phyloP scores from a whole-genome alignment of 1,140 invertebrate species.

The Drosophila hydei region DNA sequence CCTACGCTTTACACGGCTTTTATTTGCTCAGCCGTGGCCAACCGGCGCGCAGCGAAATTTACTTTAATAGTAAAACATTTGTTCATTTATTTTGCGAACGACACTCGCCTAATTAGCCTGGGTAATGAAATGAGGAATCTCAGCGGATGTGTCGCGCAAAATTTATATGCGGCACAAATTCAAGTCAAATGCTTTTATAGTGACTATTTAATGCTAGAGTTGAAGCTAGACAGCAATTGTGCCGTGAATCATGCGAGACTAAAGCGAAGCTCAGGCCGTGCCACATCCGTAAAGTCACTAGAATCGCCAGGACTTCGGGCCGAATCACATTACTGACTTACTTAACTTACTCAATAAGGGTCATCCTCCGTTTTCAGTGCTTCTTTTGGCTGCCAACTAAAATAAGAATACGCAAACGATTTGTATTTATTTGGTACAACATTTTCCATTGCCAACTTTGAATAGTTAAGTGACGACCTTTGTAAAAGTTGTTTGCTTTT shows the following conservation, averaged over 20 bases:
- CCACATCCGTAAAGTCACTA: too few species aligned
- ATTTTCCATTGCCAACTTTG: slow-evolving; percentile 8
- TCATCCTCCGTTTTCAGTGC: background rate
- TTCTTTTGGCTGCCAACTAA: background rate
- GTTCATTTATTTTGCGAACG: slow-evolving; percentile 11
- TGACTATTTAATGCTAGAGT: too few species aligned
- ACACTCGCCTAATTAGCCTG: slow-evolving; percentile 17
- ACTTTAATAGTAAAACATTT: background rate
- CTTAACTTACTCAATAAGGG: too few species aligned
- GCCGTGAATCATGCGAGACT: too few species aligned
- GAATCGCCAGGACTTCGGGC: too few species aligned
- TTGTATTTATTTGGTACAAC: background rate
- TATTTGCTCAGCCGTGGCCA: slow-evolving; percentile 4
- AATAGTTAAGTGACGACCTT: slow-evolving; percentile 12
- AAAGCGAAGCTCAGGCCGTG: too few species aligned
- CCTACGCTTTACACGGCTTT: background rate
- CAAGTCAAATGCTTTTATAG: too few species aligned
- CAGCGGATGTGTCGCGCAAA: background rate
- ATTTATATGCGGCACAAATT: too few species aligned
- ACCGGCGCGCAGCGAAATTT: background rate
- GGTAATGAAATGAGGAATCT: background rate
- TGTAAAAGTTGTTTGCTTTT: slow-evolving; percentile 1
- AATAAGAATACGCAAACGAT: background rate
- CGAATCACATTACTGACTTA: too few species aligned
- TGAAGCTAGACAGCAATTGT: too few species aligned